These are phyloP conservation scores for Drosophila neonasuta DNA, from an alignment of 2,888 invertebrate species.

Conservation along the genomic window DNA sequence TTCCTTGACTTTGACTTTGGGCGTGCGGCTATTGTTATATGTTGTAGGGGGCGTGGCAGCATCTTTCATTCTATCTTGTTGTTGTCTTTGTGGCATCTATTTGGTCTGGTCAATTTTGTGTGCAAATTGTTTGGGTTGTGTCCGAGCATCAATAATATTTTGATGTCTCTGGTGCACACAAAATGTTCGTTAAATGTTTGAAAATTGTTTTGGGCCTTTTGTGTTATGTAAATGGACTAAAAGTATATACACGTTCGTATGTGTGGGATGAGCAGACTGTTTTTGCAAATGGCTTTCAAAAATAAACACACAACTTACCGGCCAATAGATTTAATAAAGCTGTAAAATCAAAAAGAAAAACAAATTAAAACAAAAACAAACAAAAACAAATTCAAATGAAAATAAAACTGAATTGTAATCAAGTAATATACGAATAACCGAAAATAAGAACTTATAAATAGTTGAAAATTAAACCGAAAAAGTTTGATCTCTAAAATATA, in stretches of 20 bases:
- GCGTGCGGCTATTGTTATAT: conserved; percentile 29
- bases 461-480: background rate
- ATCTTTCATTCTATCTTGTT: conserved; percentile 36
- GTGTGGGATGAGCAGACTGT: conserved; percentile 18
- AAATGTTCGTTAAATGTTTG: conserved; percentile 42
- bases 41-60: conserved; percentile 53
- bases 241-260: conserved; percentile 3
- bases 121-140: conserved; percentile 72
- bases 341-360: conserved; percentile 46
- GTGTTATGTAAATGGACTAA: conserved; percentile 17
- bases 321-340: conserved; percentile 63
- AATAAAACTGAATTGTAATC: background rate
- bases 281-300: conserved; percentile 4
- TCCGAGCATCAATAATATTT: conserved; percentile 68
- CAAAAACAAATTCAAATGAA: background rate
- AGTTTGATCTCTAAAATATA: conserved; percentile 14
- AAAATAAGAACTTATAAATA: background rate
- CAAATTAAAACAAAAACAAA: conserved; percentile 16
- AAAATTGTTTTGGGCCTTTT: conserved; percentile 43
- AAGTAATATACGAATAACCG: background rate
- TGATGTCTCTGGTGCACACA: conserved; percentile 36
- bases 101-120: conserved; percentile 62
- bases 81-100: conserved; percentile 37
- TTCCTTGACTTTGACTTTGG: conserved; percentile 22
- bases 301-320: conserved; percentile 60